A percentile compares a stretch with the other conserved stretches of the same genome.
These are phyloP conservation scores for Dilophus febrilis DNA, from an alignment of 2,888 invertebrate species.

Conservation along the genomic window DNA sequence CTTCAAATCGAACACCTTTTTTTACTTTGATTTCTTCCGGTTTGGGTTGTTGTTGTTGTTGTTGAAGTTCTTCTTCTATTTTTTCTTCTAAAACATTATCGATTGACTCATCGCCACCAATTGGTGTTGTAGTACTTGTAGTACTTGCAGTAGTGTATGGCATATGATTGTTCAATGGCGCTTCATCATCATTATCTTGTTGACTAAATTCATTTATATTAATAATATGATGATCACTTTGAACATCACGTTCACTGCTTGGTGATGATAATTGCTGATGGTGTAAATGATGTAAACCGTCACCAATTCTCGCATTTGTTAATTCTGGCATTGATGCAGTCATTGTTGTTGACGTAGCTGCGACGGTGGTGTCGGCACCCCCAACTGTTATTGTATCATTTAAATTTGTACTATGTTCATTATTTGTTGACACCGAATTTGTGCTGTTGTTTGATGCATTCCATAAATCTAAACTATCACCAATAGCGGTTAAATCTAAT, in stretches of 20 bases:
- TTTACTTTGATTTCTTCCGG: slow-evolving; percentile 19
- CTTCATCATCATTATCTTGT: too few relatives aligned
- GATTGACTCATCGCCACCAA: slow-evolving; percentile 17
- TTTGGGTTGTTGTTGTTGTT: slow-evolving; percentile 26
- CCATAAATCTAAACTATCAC: slow-evolving; percentile 36
- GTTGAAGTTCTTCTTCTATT: too few relatives aligned
- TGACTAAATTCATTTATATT: too few relatives aligned
- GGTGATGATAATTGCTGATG: too few relatives aligned
- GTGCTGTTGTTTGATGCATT: slow-evolving; percentile 27
- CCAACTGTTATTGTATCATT: too few relatives aligned
- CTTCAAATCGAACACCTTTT: slow-evolving; percentile 30
- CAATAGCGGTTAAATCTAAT: slow-evolving; percentile 39
- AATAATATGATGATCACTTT: too few relatives aligned
- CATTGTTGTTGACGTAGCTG: slow-evolving; percentile 27
- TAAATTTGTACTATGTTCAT: too few relatives aligned
- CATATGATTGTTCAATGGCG: too few relatives aligned
- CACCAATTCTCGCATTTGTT: slow-evolving; percentile 16
- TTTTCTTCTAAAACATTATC: slow-evolving; percentile 16
- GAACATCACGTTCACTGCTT: too few relatives aligned
- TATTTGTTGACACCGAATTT: slow-evolving; percentile 15
- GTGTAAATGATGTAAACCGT: too few relatives aligned
- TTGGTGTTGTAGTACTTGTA: slow-evolving; percentile 15
- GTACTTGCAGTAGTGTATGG: too few relatives aligned
- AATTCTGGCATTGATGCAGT: slow-evolving; percentile 46
- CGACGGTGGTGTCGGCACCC: too few relatives aligned